Base-by-base conservation (phyloP, 2,888 invertebrate species). In the Tetranychus piercei region DNA sequence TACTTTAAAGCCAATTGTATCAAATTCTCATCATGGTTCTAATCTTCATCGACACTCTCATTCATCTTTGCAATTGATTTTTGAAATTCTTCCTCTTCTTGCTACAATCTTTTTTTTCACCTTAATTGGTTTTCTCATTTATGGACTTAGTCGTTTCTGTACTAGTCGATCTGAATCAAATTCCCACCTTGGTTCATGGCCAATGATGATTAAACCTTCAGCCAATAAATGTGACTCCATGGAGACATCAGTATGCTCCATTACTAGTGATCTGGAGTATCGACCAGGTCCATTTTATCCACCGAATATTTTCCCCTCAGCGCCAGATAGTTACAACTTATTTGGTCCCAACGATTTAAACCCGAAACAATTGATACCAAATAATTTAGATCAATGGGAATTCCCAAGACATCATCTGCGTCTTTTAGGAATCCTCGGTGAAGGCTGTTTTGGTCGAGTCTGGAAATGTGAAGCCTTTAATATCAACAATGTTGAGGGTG, bases 401-500 rank as follows among this genome's bases (percentile, higher is more conserved):
- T 90, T 91, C 80, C 89, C 90, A 0, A 85, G 91, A 78, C 88
- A 87, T 77, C 89, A 90, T 80, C 85, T 91, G 72, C 86, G 89
- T 69, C 83, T 91, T 75, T 89, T 90, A 80, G 90, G 90, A 23
- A 85, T 90, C 74, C 83, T 91, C 44, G 91, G 91, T 7, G 90
- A 91, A 83, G 91, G 91, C 64, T 90, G 91, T 82, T 91, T 91
- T 81, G 91, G 91, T 18, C 77, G 90, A 86, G 90, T 91, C 20
- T 90, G 90, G 89, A 90, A 90, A 83, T 91, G 90, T 5, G 90
- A 91, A 82, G 90, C 90, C 0, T 89, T 90, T 79, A 90, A 90
- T 80, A 84, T 90, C 75, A 88, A 87, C 9, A 73, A 74, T 6
- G 55, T 70, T 72, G 89, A 89, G 0, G 89, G 89, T 0, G 85